Evolutionary conservation across 2,888 invertebrate genomes (phyloP).

Genomic region (Margaritifera margaritifera): DNA sequence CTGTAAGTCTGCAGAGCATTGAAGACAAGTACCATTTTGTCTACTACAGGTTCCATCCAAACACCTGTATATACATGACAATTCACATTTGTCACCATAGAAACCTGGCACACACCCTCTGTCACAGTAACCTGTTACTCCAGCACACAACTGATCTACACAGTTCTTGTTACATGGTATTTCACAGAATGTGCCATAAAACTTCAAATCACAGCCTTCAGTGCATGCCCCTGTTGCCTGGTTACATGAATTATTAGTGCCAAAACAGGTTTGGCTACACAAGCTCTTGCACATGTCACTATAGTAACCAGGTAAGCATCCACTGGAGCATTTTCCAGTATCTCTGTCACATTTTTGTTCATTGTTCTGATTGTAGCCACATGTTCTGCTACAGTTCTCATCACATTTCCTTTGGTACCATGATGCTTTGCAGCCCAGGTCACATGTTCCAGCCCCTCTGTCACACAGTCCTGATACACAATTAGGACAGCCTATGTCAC

Average conservation of each 20-base stretch:
- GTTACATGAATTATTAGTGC: background rate
- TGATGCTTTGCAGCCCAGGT: no score
- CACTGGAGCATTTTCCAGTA: no score
- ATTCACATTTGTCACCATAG: constrained; percentile 1
- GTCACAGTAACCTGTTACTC: constrained; percentile 1
- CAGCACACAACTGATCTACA: background rate
- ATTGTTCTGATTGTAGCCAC: no score
- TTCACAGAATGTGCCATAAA: background rate
- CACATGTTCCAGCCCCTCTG: no score
- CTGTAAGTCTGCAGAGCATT: background rate
- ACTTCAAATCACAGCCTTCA: background rate
- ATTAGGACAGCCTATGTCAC: no score
- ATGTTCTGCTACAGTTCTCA: no score
- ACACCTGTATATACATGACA: background rate
- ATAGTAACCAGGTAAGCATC: background rate
- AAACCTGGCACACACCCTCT: background rate
- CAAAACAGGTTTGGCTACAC: background rate
- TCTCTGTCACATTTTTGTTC: no score
- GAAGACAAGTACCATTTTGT: no score
- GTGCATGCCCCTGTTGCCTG: background rate
- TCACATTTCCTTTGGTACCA: no score
- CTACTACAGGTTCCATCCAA: no score
- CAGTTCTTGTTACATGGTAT: background rate
- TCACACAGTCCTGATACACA: no score
- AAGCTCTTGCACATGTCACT: background rate